phyloP scores from a whole-genome alignment of 1,140 invertebrate species.

The Drosophila biarmipes region DNA sequence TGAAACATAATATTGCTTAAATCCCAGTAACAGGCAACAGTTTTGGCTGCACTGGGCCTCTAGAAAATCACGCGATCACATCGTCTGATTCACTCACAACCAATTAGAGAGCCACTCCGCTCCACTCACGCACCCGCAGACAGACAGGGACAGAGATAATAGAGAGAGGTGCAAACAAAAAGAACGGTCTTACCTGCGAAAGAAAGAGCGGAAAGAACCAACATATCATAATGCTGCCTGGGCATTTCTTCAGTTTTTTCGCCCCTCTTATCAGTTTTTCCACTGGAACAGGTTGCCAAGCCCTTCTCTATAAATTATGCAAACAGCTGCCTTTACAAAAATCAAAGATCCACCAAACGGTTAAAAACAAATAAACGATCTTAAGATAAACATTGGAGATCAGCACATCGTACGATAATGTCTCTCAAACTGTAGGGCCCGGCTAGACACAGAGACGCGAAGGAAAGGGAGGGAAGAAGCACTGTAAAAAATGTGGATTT shows the following conservation, averaged over 20 bases:
- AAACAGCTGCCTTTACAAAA: background rate
- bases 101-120: slow-evolving; percentile 59
- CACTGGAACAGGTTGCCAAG: slow-evolving; percentile 5
- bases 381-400: slow-evolving; percentile 8
- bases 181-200: slow-evolving; percentile 16
- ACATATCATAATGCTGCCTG: slow-evolving; percentile 22
- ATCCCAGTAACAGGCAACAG: slow-evolving; percentile 39
- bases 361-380: slow-evolving; percentile 6
- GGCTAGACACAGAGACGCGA: slow-evolving; percentile 32
- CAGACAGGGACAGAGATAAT: slow-evolving; percentile 7
- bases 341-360: background rate
- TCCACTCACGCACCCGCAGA: slow-evolving; percentile 14
- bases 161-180: slow-evolving; percentile 2
- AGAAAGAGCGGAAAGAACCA: slow-evolving; percentile 2
- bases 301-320: slow-evolving; percentile 14
- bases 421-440: slow-evolving; percentile 61
- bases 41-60: slow-evolving; percentile 29
- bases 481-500: slow-evolving; percentile 4
- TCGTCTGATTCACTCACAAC: slow-evolving; percentile 69
- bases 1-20: slow-evolving; percentile 7
- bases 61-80: slow-evolving; percentile 73
- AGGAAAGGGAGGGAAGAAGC: background rate
- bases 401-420: slow-evolving; percentile 67
- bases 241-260: slow-evolving; percentile 21
- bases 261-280: slow-evolving; percentile 20